Evolutionary conservation across 2,888 invertebrate genomes (phyloP).

Genomic region (Nymphalis polychloros): DNA sequence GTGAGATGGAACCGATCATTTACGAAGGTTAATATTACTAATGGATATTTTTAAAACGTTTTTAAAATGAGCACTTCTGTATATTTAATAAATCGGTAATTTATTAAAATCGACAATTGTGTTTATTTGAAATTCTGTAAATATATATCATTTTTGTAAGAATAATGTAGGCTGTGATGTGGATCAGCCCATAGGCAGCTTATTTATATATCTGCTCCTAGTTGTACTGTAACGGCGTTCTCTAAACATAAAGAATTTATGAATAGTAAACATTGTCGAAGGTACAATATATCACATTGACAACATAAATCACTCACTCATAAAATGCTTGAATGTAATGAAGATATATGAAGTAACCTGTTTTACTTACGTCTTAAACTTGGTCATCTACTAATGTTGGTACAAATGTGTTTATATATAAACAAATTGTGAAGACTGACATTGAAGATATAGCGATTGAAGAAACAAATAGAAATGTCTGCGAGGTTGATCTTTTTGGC

Average conservation of each 20-base stretch:
- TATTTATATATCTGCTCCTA: no score
- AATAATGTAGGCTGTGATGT: no score
- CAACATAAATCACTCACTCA: slow-evolving; percentile 4
- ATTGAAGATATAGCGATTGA: slow-evolving; percentile 40
- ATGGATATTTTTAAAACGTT: not conserved
- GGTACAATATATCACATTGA: not conserved
- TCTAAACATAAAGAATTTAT: no score
- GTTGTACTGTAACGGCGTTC: no score
- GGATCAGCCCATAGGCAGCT: no score
- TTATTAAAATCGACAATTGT: no score
- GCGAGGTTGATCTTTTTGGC: slow-evolving; percentile 48
- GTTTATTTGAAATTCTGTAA: no score
- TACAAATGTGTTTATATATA: slow-evolving; percentile 24
- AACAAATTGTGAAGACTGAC: slow-evolving; percentile 41
- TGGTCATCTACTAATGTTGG: slow-evolving; percentile 6
- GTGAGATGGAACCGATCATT: slow-evolving; percentile 97
- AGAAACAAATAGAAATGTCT: slow-evolving; percentile 44
- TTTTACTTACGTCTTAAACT: not conserved
- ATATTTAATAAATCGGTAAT: no score
- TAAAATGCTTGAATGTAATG: not conserved
- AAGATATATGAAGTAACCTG: not conserved
- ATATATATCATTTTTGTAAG: no score
- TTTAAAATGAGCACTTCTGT: not conserved
- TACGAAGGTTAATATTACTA: slow-evolving; percentile 87
- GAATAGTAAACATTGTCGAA: no score